Base-by-base conservation (phyloP, 1,140 invertebrate genomes). In the Caenorhabditis remanei region DNA sequence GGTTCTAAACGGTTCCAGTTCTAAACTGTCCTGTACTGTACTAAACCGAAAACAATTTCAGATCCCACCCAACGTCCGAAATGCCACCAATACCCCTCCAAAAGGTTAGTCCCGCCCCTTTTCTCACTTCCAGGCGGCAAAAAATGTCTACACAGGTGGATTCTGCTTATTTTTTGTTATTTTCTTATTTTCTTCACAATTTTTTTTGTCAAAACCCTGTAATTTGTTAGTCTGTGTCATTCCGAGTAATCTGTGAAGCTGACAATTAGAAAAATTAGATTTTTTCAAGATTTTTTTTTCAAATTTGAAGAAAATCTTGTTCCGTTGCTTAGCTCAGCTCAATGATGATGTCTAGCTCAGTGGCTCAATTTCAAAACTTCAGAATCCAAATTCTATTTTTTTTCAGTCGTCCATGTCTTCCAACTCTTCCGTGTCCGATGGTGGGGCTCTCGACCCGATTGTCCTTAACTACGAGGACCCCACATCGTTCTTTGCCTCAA, bases 141-240 rank as follows among this genome's bases (percentile, higher is more conserved):
- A 53, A 58, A 58, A 58, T 58, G 55, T 58, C 55, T 24, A 40
- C 61, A 24, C 61, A 63, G 61, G 61, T 63, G 61, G 24, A 63
- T 21, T 40, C n/a, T 40, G 41, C 41, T 41, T 71, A 6, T 71
- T 19, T 43, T n/a, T n/a, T n/a, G n/a, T n/a, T n/a, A n/a, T n/a
- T n/a, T 16, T 46, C 16, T 71, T 71, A 43, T 71, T 71, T 14
- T 71, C 65, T 41, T 0, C 46, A 7, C 9, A 16, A 14, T 58
- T 71, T 67, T 7, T 67, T 71, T 14, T 8, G 13, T 8, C 1
- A 40, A 43, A 71, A 71, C 46, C 46, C 19, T 0, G 11, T 7
- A 21, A 3, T 71, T 4, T 43, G 65, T 43, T 71, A 53, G 50
- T 53, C 16, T 65, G 8, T 5, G 2, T 41, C 8, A 5, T 46